Evolutionary conservation across 2,888 invertebrate genomes (phyloP).

Genomic region (Phoronis australis): DNA sequence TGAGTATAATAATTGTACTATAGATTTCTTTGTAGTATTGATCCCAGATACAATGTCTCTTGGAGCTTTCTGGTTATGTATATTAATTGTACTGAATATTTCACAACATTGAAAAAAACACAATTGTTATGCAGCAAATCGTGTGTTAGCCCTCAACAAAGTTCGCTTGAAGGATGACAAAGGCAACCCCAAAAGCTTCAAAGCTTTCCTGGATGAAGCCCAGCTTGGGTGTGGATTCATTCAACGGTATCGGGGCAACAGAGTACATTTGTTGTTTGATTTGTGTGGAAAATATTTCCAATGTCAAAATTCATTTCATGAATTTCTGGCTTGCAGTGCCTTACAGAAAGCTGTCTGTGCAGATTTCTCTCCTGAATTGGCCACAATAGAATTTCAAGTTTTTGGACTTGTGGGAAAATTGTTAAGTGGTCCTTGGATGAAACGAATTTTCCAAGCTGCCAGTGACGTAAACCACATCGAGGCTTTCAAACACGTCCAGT

Average conservation of each 20-base stretch:
- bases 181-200: conserved; percentile 10
- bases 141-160: conserved; percentile 12
- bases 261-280: conserved; percentile 10
- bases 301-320: conserved; percentile 1
- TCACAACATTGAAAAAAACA: too few relatives aligned
- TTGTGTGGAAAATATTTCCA: conserved; percentile 3
- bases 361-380: neutral
- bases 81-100: too few relatives aligned
- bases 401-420: conserved; percentile 6
- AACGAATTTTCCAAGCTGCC: neutral
- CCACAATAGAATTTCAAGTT: conserved; percentile 3
- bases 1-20: too few relatives aligned
- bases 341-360: neutral
- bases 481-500: conserved; percentile 1
- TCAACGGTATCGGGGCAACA: conserved; percentile 11
- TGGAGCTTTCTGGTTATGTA: too few relatives aligned
- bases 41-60: too few relatives aligned
- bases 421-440: conserved; percentile 4
- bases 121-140: too few relatives aligned
- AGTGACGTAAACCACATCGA: conserved; percentile 2
- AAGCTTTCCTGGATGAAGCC: conserved; percentile 5
- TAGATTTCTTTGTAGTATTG: too few relatives aligned
- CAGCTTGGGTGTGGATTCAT: conserved; percentile 6
- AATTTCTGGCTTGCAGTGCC: neutral
- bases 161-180: conserved; percentile 11